phyloP scores from a whole-genome alignment of 2,888 invertebrate species.

The Gymnoscelis rufifasciata region DNA sequence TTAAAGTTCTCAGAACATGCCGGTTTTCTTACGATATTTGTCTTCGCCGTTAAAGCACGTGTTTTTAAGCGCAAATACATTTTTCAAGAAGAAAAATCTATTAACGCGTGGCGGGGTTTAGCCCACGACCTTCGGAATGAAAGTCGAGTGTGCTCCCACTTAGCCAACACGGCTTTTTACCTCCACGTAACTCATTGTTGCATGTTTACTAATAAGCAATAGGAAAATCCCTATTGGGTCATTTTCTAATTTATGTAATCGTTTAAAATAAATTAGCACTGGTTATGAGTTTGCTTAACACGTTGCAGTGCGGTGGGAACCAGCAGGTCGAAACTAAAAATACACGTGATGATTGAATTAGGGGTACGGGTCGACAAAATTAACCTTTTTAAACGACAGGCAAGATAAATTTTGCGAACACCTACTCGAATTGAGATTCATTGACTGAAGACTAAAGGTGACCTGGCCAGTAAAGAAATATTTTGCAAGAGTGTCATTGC shows the following conservation, averaged over 20 bases:
- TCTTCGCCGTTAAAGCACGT: too few species aligned
- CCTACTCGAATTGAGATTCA: constrained; percentile 20
- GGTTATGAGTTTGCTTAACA: background rate
- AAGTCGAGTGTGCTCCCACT: too few species aligned
- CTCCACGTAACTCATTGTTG: constrained; percentile 4
- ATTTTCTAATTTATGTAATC: constrained; percentile 12
- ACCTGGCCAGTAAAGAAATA: background rate
- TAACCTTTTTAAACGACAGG: constrained; percentile 27
- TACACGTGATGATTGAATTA: constrained; percentile 14
- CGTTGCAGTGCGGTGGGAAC: too few species aligned
- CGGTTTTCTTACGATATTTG: too few species aligned
- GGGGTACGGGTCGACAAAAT: constrained; percentile 22
- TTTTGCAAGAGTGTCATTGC: background rate
- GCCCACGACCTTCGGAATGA: too few species aligned
- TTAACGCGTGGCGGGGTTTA: too few species aligned
- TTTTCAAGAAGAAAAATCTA: too few species aligned
- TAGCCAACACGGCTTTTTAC: too few species aligned
- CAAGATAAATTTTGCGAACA: constrained; percentile 24
- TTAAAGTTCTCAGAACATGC: too few species aligned
- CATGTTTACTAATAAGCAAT: constrained; percentile 12
- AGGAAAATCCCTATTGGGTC: constrained; percentile 13
- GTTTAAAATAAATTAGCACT: background rate
- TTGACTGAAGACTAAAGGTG: constrained; percentile 10
- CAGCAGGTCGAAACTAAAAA: background rate
- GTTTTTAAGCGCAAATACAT: too few species aligned